A percentile compares a stretch with the other conserved stretches of the same genome.
Conservation (phyloP, 2,113 vertebrate genomes). For the Myrmophylax atrothorax region DNA sequence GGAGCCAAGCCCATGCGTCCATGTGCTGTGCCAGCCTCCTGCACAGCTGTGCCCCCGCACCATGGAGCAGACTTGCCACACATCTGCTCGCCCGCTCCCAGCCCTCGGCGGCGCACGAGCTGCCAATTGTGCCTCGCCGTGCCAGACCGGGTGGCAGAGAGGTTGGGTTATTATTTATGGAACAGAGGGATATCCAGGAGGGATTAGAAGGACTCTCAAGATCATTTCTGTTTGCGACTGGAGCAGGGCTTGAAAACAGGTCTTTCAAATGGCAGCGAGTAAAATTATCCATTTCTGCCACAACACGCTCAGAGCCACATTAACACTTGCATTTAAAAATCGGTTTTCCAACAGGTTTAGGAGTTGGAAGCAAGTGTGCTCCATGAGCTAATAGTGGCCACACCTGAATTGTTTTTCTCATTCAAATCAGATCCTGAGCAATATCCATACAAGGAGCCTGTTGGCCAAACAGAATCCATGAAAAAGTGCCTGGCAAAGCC, state of each 20-base stretch:
- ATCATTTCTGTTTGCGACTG: background rate
- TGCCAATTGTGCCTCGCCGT: background rate
- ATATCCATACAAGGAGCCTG: accelerated
- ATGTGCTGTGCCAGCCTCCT: background rate
- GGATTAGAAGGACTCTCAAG: background rate
- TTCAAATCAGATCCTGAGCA: background rate
- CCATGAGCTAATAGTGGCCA: background rate
- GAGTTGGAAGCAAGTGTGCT: background rate
- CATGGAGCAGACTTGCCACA: background rate
- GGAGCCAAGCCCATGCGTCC: background rate
- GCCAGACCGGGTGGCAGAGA: background rate
- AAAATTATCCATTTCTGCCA: background rate
- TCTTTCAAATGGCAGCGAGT: background rate
- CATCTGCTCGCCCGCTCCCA: conserved; percentile 5
- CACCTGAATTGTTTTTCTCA: background rate
- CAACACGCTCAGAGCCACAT: accelerated
- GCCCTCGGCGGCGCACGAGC: background rate
- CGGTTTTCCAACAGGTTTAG: background rate
- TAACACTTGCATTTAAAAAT: background rate
- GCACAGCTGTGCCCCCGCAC: background rate
- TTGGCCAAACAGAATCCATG: background rate
- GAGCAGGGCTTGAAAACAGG: background rate
- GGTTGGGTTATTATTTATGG: background rate
- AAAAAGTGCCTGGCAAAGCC: accelerated
- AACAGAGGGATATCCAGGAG: background rate